Evolutionary conservation across 2,113 vertebrate genomes (phyloP).

Genomic region (Apodemus sylvaticus): DNA sequence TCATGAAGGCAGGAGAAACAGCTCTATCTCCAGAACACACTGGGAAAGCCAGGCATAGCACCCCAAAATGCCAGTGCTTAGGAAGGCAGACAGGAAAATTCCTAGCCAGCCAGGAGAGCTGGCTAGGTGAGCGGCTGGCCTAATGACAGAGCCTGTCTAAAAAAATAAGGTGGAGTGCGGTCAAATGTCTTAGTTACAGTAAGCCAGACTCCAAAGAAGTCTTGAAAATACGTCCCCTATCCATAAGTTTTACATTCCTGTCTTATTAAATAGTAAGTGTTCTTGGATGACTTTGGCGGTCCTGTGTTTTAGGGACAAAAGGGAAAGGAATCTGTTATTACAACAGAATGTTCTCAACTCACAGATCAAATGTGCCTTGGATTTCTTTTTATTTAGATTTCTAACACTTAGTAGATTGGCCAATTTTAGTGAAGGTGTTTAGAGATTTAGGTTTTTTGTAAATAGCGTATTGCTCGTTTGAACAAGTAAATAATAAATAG

Average conservation of each 20-base stretch:
- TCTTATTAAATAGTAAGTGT: constrained; percentile 80
- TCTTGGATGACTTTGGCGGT: constrained; percentile 75
- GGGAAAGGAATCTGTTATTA: constrained; percentile 58
- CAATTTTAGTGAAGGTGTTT: constrained; percentile 52
- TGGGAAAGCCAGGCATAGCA: background rate
- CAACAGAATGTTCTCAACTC: constrained; percentile 76
- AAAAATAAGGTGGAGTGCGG: constrained; percentile 76
- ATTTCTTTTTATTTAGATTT: constrained; percentile 74
- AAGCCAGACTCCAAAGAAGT: constrained; percentile 93
- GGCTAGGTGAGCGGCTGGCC: too few species aligned
- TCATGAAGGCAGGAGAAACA: background rate
- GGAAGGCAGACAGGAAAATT: background rate
- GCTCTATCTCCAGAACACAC: background rate
- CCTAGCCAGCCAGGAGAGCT: background rate
- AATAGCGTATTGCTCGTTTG: constrained; percentile 79
- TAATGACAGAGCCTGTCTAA: background rate
- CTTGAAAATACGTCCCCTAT: constrained; percentile 77
- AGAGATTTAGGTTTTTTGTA: constrained; percentile 80
- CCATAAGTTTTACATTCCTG: constrained; percentile 63
- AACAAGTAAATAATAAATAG: constrained; percentile 72
- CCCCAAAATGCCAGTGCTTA: background rate
- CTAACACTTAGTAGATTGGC: constrained; percentile 43
- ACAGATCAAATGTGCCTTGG: constrained; percentile 84
- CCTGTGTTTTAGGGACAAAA: constrained; percentile 68
- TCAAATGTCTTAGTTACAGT: constrained; percentile 84